Percentiles rank a stretch among this genome's conserved stretches.
phyloP scores from a whole-genome alignment of 2,888 invertebrate species.

The Limnephilus lunatus region DNA sequence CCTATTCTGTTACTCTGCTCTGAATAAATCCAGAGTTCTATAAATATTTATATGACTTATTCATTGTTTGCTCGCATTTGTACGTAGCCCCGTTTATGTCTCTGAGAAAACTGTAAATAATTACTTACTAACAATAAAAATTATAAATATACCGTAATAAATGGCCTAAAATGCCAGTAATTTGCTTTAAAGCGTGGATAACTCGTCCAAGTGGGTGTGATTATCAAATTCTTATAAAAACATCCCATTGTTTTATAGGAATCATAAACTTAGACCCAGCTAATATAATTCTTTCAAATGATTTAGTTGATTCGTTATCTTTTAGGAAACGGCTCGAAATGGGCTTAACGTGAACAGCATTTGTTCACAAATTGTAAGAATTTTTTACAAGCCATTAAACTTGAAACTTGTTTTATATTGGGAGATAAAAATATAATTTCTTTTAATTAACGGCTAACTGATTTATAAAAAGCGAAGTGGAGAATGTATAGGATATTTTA shows the following conservation, averaged over 20 bases:
- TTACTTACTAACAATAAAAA: background rate
- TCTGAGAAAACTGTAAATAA: background rate
- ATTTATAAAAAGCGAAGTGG: background rate
- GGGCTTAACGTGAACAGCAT: background rate
- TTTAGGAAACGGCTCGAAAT: slow-evolving; percentile 27
- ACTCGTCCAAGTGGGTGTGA: background rate
- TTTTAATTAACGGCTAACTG: slow-evolving; percentile 31
- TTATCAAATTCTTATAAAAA: background rate
- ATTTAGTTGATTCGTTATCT: slow-evolving; percentile 25
- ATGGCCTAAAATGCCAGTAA: background rate
- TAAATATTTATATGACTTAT: background rate
- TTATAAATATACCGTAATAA: background rate
- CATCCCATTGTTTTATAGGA: background rate
- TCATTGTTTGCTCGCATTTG: background rate
- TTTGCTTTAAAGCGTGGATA: background rate
- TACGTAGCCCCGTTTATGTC: background rate
- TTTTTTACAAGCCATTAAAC: background rate
- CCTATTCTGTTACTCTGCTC: background rate
- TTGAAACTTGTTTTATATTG: slow-evolving; percentile 10
- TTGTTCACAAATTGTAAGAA: slow-evolving; percentile 37
- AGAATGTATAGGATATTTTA: background rate
- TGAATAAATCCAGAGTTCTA: background rate
- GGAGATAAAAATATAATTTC: slow-evolving; percentile 24
- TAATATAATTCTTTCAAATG: slow-evolving; percentile 31
- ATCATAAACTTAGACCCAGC: background rate